A percentile compares a stretch with the other conserved stretches of the same genome.
Evolutionary conservation across 2,888 invertebrate species (phyloP).

Genomic region (Blomia tropicalis): DNA sequence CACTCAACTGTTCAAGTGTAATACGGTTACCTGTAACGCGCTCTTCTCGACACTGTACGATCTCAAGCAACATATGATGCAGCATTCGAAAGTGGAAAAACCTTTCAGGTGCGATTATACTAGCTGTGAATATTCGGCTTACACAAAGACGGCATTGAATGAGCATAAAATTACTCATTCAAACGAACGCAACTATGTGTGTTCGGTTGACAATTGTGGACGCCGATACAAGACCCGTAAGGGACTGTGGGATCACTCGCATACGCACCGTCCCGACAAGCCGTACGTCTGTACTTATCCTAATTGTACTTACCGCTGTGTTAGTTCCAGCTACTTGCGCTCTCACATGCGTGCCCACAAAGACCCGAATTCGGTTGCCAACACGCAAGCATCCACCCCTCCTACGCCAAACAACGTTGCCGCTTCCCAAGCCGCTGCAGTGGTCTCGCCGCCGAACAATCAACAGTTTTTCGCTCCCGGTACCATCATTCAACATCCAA

Average conservation of each 20-base stretch:
- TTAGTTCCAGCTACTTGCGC: constrained; percentile 12
- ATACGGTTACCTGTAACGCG: neutral
- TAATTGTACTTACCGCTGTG: constrained; percentile 17
- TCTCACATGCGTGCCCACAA: constrained; percentile 15
- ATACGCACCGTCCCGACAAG: constrained; percentile 13
- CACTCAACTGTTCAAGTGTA: constrained; percentile 6
- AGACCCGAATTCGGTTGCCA: constrained; percentile 2
- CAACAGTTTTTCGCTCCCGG: constrained; percentile 4
- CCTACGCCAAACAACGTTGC: neutral
- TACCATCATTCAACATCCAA: constrained; percentile 8
- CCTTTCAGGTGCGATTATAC: constrained; percentile 7
- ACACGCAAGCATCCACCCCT: neutral
- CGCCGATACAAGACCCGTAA: constrained; percentile 14
- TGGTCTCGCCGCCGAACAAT: neutral
- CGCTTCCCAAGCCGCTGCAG: neutral
- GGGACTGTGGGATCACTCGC: constrained; percentile 15
- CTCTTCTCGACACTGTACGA: constrained; percentile 6
- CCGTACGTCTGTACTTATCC: constrained; percentile 3
- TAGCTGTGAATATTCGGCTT: constrained; percentile 13
- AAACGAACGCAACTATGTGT: constrained; percentile 10
- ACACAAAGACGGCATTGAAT: constrained; percentile 7
- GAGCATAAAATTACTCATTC: constrained; percentile 13
- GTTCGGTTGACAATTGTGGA: constrained; percentile 13
- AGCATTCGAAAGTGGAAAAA: constrained; percentile 13
- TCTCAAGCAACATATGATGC: constrained; percentile 18